A percentile compares a stretch with the other conserved stretches of the same genome.
phyloP scores from a whole-genome alignment of 2,888 invertebrate species.

The Eurytoma adleriae region DNA sequence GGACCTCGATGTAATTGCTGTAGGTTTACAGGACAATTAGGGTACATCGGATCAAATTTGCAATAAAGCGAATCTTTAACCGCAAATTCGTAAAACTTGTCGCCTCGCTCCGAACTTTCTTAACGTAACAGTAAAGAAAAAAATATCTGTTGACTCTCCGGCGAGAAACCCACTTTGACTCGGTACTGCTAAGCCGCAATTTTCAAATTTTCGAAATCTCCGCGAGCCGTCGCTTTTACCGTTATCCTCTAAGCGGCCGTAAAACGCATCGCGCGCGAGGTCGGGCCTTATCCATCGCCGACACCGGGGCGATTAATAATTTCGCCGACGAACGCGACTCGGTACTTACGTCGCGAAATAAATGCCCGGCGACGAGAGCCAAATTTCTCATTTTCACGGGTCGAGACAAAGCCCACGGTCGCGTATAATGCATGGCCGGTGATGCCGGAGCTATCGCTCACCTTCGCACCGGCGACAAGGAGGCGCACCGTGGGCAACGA shows the following conservation, averaged over 20 bases:
- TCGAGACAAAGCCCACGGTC: constrained; percentile 16
- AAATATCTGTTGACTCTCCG: background rate
- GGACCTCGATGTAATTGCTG: constrained; percentile 1
- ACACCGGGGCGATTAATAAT: constrained; percentile 18
- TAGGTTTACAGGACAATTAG: constrained; percentile 22
- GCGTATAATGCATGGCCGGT: constrained; percentile 5
- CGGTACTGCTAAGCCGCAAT: too few relatives aligned
- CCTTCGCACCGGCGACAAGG: constrained; percentile 24
- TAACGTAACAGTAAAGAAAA: background rate
- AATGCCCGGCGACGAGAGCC: background rate
- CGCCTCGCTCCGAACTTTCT: background rate
- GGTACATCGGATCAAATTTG: background rate
- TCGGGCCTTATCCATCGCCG: background rate
- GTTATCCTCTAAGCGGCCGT: too few relatives aligned
- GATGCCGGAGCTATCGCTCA: constrained; percentile 24
- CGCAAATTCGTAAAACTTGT: background rate
- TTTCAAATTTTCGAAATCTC: too few relatives aligned
- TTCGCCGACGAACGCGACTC: constrained; percentile 4
- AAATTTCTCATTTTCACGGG: constrained; percentile 28
- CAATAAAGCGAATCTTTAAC: constrained; percentile 7
- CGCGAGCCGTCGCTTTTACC: too few relatives aligned
- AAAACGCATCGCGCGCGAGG: background rate
- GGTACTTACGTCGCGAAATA: constrained; percentile 5
- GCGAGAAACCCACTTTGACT: too few relatives aligned
- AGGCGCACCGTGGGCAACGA: constrained; percentile 25